Conservation (phyloP, 2,113 vertebrate genomes). For the Oryctolagus cuniculus region mOryCun1.1 NC_091453.1:62566501-62567000, state of each 20-base stretch:
- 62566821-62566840: background rate
- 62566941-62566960: background rate
- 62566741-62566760: background rate
- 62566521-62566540: background rate
- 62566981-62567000: background rate
- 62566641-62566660: background rate
- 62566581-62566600: background rate
- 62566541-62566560: background rate
- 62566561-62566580: background rate
- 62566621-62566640: background rate
- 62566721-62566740: background rate
- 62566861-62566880: background rate
- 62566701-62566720: background rate
- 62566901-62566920: background rate
- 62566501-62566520: background rate
- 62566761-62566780: background rate
- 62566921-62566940: background rate
- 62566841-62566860: background rate
- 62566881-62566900: background rate
- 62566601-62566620: background rate
- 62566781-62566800: background rate
- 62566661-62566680: background rate
- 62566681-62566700: background rate
- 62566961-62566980: background rate
- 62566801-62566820: background rate